phyloP scores from a whole-genome alignment of 2,888 invertebrate genomes.

The Periphyllus acericola region DNA sequence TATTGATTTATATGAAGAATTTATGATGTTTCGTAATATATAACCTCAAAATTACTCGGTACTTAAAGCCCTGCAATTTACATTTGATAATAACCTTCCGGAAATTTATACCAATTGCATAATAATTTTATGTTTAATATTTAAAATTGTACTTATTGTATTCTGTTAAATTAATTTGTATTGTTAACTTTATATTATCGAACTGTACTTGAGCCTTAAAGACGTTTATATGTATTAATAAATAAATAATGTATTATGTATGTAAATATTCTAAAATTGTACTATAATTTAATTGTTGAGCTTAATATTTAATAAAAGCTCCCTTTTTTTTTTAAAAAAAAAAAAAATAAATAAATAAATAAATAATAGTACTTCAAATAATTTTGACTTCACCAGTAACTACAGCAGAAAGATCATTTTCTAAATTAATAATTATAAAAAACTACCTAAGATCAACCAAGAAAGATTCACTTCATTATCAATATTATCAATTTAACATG shows the following conservation, averaged over 20 bases:
- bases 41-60: not conserved
- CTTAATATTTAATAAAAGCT: too few relatives aligned
- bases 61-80: conserved; percentile 15
- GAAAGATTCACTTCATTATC: conserved; percentile 13
- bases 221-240: too few relatives aligned
- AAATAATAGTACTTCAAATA: conserved; percentile 11
- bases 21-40: conserved; percentile 13
- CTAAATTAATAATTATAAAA: conserved; percentile 5
- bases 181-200: too few relatives aligned
- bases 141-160: too few relatives aligned
- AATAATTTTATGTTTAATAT: too few relatives aligned
- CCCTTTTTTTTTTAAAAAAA: too few relatives aligned
- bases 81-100: conserved; percentile 7
- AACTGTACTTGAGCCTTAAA: too few relatives aligned
- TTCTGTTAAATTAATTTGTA: too few relatives aligned
- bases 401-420: conserved; percentile 7
- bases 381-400: conserved; percentile 18
- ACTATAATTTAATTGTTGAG: too few relatives aligned
- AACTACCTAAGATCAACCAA: not conserved
- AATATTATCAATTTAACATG: conserved; percentile 1
- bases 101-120: conserved; percentile 15
- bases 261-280: too few relatives aligned
- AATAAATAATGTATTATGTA: too few relatives aligned
- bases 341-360: too few relatives aligned
- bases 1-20: conserved; percentile 23